Base-by-base conservation (phyloP, 2,888 invertebrate species). In the Blastobasis adustella region DNA sequence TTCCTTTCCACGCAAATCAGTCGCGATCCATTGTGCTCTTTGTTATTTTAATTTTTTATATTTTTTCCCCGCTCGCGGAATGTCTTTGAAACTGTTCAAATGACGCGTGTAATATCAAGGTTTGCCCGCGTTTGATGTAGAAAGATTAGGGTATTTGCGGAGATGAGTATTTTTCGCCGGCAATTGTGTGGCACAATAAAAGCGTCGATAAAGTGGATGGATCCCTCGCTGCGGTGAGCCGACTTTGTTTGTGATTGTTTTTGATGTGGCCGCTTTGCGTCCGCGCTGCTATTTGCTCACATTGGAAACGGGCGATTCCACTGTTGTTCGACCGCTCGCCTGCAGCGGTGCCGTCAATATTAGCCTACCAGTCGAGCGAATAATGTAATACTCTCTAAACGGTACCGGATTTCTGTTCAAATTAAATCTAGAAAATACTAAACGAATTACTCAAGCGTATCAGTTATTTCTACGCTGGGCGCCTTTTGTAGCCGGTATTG, bases 71-170 rank as follows among this genome's bases (percentile, higher is more conserved):
- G n/a, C 58, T 54, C 60, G 58, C 60, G 76, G 88, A 87, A 88
- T 87, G 83, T 88, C 87, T 88, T 87, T 87, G 87, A 86, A 75
- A 81, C 75, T 75, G 76, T 76, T 85, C 79, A 85, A 87, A 87
- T 87, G 86, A 86, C 71, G 86, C 84, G 80, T 86, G 84, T 82
- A 86, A 87, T 85, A 85, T 82, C 75, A 79, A 79, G 78, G 76
- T 77, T 80, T 78, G 73, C 66, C 73, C 74, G 69, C 73, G 83
- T 86, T 87, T 86, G 85, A 86, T 85, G 84, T 86, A 67, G 64
- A 70, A 82, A 84, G 83, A 84, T 85, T 79, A 76, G 76, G 76
- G 79, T 76, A 79, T 81, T 80, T 71, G 74, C 62, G 68, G 65
- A 67, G 73, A 78, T 76, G 75, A 78, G 77, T 82, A 81, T 81